phyloP scores from a whole-genome alignment of 1,140 invertebrate genomes.

The Notospermus geniculatus region DNA sequence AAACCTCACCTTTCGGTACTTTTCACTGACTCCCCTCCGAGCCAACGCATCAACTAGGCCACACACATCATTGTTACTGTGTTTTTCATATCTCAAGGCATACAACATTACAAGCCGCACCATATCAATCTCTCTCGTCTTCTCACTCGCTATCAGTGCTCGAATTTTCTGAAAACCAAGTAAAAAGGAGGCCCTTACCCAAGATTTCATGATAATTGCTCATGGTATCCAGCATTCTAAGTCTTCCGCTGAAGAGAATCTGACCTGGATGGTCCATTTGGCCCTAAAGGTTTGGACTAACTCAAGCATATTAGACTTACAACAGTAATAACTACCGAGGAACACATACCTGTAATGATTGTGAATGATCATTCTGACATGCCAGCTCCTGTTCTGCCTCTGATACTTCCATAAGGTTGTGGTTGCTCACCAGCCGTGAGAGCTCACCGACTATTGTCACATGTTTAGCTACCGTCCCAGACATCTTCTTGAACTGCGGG shows the following conservation, averaged over 20 bases:
- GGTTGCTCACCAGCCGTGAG: constrained; percentile 75
- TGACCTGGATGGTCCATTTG: not conserved
- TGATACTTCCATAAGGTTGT: constrained; percentile 85
- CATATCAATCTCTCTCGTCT: constrained; percentile 77
- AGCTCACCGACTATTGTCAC: constrained; percentile 94
- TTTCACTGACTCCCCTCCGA: constrained; percentile 62
- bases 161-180: constrained; percentile 66
- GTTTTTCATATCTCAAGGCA: constrained; percentile 86
- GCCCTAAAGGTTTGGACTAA: not conserved
- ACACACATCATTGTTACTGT: constrained; percentile 74
- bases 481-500: constrained; percentile 99
- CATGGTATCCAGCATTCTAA: too few species aligned
- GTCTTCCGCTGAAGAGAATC: constrained; percentile 3
- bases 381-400: constrained; percentile 96
- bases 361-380: constrained; percentile 87
- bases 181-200: not conserved
- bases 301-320: too few species aligned
- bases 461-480: constrained; percentile 96
- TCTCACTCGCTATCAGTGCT: constrained; percentile 67
- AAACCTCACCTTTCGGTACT: constrained; percentile 51
- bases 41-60: constrained; percentile 72
- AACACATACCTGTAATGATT: constrained; percentile 70
- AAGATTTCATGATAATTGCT: not conserved
- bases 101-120: constrained; percentile 89
- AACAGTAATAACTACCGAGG: not conserved